Base-by-base conservation (phyloP, 2,113 vertebrate species). In the Calyptomena viridis region DNA sequence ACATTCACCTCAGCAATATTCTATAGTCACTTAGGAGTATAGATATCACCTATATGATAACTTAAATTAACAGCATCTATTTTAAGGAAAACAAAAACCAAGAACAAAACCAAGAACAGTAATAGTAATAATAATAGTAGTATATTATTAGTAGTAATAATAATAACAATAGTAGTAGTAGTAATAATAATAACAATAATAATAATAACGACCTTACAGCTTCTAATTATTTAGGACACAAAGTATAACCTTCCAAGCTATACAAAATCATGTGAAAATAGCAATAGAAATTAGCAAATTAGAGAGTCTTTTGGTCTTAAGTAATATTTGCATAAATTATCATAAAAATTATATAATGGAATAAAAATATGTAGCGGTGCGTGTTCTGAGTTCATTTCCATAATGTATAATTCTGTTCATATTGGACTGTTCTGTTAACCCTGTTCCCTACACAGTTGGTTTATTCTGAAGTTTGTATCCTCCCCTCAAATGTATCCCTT, bases 61-160 rank as follows among this genome's bases (percentile, higher is more conserved):
- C 3, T 59, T 37, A 69, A 58, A 68, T 68, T 79, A 78, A 28
- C 9, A 86, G 6, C 8, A 47, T 49, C 8, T 80, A 28, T 68
- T 76, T 85, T n/a, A 60, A 79, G 42, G 6, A 50, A 84, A 35
- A 15, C 40, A 76, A 62, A 8, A 72, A 56, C 3, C 21, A 49
- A 1, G n/a, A 60, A 9, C 2, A 88, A 11, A 0, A 52, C 27
- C 5, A 37, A 35, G 0, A 15, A 39, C 3, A 71, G 28, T 13
- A 27, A 17, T 17, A 68, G 35, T 9, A 25, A 30, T 9, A 62
- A 12, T 4, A 52, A 76, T 8, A 35, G 40, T n/a, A n/a, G n/a
- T n/a, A n/a, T n/a, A n/a, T n/a, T n/a, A n/a, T n/a, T n/a, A n/a
- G n/a, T n/a, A n/a, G n/a, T n/a, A n/a, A n/a, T n/a, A n/a, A n/a